These are phyloP conservation scores for Drosophila subobscura DNA, from an alignment of 1,140 invertebrate genomes.

Conservation along the genomic window DNA sequence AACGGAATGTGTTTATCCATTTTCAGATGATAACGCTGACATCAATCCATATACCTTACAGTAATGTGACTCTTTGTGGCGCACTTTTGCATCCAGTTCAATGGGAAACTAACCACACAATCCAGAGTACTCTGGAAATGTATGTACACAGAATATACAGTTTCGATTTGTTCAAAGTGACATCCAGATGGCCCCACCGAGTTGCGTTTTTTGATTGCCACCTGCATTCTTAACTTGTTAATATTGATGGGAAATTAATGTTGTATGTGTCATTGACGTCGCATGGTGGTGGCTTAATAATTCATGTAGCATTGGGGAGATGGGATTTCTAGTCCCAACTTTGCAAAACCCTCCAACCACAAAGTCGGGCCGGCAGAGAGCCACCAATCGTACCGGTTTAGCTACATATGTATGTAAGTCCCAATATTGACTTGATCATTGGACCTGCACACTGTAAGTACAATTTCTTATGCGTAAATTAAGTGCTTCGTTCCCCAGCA, in stretches of 20 bases:
- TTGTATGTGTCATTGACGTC: constrained; percentile 34
- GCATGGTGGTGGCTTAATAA: constrained; percentile 8
- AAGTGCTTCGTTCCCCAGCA: too few species aligned
- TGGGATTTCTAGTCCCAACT: too few species aligned
- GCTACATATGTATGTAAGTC: neutral
- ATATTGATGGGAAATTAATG: constrained; percentile 48
- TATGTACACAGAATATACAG: neutral
- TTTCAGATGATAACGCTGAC: too few species aligned
- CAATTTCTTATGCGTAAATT: neutral
- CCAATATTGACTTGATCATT: neutral
- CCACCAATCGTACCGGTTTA: too few species aligned
- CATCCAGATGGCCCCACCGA: neutral
- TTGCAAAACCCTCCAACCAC: too few species aligned
- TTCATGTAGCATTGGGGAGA: neutral
- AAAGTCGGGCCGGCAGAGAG: too few species aligned
- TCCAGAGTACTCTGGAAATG: too few species aligned
- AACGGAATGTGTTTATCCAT: too few species aligned
- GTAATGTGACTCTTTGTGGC: too few species aligned
- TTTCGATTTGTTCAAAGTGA: neutral
- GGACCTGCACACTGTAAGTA: constrained; percentile 4
- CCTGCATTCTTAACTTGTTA: constrained; percentile 40
- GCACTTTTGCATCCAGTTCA: too few species aligned
- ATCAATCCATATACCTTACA: too few species aligned
- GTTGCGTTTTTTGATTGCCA: constrained; percentile 7
- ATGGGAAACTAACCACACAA: too few species aligned